A percentile compares a stretch with the other conserved stretches of the same genome.
phyloP scores from a whole-genome alignment of 2,797 vertebrate genomes.

The Crenuchus spilurus region DNA sequence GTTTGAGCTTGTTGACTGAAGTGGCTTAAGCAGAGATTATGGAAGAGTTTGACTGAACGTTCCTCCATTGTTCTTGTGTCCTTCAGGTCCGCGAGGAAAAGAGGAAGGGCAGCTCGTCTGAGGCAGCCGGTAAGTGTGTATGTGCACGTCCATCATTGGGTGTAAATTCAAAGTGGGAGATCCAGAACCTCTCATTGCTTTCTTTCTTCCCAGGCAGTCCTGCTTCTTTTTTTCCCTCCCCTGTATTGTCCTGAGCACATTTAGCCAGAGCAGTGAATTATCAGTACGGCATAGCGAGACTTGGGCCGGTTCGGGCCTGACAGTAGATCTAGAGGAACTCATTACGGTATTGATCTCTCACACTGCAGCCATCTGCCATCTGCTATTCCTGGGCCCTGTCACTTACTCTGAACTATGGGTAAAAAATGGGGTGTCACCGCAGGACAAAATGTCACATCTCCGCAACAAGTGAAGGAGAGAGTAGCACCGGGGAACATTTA shows the following conservation, averaged over 20 bases:
- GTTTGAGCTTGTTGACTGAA: slow-evolving; percentile 55
- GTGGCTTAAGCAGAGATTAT: slow-evolving; percentile 35
- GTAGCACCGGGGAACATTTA: background rate
- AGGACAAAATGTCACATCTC: slow-evolving; percentile 26
- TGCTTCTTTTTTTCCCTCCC: background rate
- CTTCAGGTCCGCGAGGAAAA: slow-evolving; percentile 73
- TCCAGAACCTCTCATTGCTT: slow-evolving; percentile 19
- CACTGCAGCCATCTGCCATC: slow-evolving; percentile 47
- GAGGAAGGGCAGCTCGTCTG: slow-evolving; percentile 50
- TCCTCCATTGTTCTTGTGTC: slow-evolving; percentile 62
- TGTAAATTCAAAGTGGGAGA: slow-evolving; percentile 20
- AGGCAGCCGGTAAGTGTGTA: slow-evolving; percentile 70
- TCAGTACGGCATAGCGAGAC: slow-evolving; percentile 26
- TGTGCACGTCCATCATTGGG: slow-evolving; percentile 28
- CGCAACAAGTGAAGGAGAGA: slow-evolving; percentile 1
- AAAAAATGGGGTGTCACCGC: slow-evolving; percentile 33
- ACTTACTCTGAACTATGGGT: slow-evolving; percentile 42
- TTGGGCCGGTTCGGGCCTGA: slow-evolving; percentile 38
- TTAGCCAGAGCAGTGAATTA: slow-evolving; percentile 38
- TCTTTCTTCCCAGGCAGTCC: background rate
- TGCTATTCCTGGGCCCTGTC: slow-evolving; percentile 50
- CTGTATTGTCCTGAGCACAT: slow-evolving; percentile 27
- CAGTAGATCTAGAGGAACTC: slow-evolving; percentile 45
- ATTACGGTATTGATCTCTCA: slow-evolving; percentile 56
- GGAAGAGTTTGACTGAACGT: slow-evolving; percentile 49